Evolutionary conservation across 2,797 vertebrate species (phyloP), one percentile per base, ranked within the genome.

Genomic region (Semaprochilodus insignis): DNA sequence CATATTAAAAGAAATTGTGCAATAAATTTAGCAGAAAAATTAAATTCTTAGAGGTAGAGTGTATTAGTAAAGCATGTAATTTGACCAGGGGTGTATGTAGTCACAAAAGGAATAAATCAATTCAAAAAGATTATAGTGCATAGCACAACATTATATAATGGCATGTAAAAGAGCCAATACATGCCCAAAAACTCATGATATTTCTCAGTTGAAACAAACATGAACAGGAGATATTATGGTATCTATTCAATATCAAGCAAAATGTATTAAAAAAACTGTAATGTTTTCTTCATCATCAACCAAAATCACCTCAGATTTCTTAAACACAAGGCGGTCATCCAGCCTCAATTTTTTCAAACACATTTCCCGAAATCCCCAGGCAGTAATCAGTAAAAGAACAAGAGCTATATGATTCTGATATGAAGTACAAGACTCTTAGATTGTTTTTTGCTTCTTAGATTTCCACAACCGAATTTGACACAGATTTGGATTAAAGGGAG

Each of bases 401-500:
- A 36, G 76, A 57, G 59, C 19, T 51, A 66, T 25, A 78, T 36
- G 23, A 25, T 67, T 75, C 60, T 23, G 36, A 66, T 54, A 73
- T 59, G 72, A 77, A 25, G 73, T 74, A 74, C 70, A 81, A 62
- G 57, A 70, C 11, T 60, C 60, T 66, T 44, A 77, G 78, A 74
- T 93, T 91, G 88, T 91, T 93, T 92, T 91, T 54, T 84, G 88
- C 80, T 86, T 87, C 70, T 77, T 88, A 78, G 73, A 81, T 81
- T 81, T 90, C 80, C 87, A 78, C 84, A 86, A 91, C 90, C 86
- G 78, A 81, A 87, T 72, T 40, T 81, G 62, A 83, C 65, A 81
- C 51, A 71, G 81, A 87, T 85, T 84, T 85, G 88, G 93, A 93
- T 93, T 93, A 93, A 80, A n/a, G 77, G 81, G 72, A 88, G 90